Evolutionary conservation across 2,797 vertebrate genomes (phyloP).

Genomic region (Xerus rutilus): DNA sequence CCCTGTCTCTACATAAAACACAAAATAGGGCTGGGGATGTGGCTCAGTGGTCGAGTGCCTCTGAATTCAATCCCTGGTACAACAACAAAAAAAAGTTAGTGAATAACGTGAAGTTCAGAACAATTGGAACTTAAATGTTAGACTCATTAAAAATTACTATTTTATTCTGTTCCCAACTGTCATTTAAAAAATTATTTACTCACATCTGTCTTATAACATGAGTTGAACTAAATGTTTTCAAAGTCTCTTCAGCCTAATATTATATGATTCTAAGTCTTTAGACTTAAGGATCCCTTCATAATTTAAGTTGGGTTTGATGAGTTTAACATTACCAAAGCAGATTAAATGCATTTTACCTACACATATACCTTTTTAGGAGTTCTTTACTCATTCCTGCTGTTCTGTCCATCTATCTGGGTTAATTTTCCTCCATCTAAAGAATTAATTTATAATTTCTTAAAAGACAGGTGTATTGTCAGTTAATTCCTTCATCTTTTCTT

Average conservation of each 20-base stretch:
- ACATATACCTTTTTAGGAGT: neutral
- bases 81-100: neutral
- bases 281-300: neutral
- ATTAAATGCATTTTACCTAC: neutral
- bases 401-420: neutral
- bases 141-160: neutral
- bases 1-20: too few species aligned
- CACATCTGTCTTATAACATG: neutral
- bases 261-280: neutral
- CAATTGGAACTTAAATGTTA: constrained; percentile 15
- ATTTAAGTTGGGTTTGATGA: neutral
- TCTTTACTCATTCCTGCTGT: neutral
- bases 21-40: too few species aligned
- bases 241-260: neutral
- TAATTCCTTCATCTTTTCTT: constrained; percentile 1
- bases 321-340: neutral
- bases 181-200: neutral
- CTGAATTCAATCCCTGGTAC: too few species aligned
- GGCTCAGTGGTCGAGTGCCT: too few species aligned
- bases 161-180: neutral
- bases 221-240: neutral
- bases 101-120: neutral
- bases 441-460: constrained; percentile 7
- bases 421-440: neutral
- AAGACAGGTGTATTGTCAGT: neutral